These are phyloP conservation scores for Meteorus sp. DNA, from an alignment of 1,140 invertebrate species.

Conservation along the genomic window DNA sequence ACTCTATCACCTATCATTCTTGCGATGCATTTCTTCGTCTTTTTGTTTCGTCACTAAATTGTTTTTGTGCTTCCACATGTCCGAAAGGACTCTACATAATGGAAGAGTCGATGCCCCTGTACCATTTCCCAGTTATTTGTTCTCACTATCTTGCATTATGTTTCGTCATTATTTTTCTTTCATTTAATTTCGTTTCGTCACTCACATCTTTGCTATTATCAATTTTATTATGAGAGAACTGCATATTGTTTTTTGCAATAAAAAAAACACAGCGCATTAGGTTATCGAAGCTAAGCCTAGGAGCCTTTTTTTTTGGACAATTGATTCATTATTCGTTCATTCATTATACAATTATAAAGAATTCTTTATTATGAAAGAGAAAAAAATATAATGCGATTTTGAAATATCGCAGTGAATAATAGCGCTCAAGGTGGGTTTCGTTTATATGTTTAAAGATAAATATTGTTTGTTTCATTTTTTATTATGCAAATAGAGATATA, in stretches of 20 bases:
- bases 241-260: not conserved
- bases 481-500: conserved; percentile 10
- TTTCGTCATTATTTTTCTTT: not conserved
- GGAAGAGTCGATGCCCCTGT: conserved; percentile 34
- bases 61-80: conserved; percentile 9
- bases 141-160: not conserved
- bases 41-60: conserved; percentile 7
- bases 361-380: conserved; percentile 9
- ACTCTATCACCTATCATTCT: not conserved
- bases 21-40: not conserved
- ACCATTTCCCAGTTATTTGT: conserved; percentile 10
- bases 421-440: conserved; percentile 9
- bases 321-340: conserved; percentile 13
- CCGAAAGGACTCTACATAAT: conserved; percentile 27
- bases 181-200: not conserved
- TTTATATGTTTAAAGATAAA: not conserved
- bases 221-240: no score
- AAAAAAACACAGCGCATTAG: not conserved
- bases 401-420: not conserved
- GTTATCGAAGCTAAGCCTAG: not conserved
- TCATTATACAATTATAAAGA: conserved; percentile 16
- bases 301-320: conserved; percentile 18
- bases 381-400: not conserved
- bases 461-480: not conserved
- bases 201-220: no score